These are phyloP conservation scores for Liopterus haemorrhoidalis DNA, from an alignment of 2,888 invertebrate genomes.

Conservation along the genomic window DNA sequence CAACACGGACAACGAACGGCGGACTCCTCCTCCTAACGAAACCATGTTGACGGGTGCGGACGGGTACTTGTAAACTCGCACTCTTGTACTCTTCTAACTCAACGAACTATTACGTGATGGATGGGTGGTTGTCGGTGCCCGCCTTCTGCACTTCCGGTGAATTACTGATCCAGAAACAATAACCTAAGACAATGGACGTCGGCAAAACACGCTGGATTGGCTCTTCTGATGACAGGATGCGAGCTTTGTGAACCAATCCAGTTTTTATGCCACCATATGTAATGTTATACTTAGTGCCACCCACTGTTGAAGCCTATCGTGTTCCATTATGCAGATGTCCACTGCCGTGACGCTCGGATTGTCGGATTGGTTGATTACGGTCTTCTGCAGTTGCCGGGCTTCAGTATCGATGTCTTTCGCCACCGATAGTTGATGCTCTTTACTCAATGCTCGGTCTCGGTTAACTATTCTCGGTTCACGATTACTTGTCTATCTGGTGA, in stretches of 20 bases:
- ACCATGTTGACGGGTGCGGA: too few relatives aligned
- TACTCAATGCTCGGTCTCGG: too few relatives aligned
- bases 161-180: conserved; percentile 21
- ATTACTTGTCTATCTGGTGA: too few relatives aligned
- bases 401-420: too few relatives aligned
- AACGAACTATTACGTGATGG: neutral
- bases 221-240: conserved; percentile 6
- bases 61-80: neutral
- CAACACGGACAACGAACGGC: too few relatives aligned
- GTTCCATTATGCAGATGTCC: conserved; percentile 32
- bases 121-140: conserved; percentile 13
- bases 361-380: too few relatives aligned
- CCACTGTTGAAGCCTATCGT: conserved; percentile 27
- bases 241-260: conserved; percentile 11
- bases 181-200: conserved; percentile 5
- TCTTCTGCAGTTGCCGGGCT: too few relatives aligned
- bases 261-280: conserved; percentile 14
- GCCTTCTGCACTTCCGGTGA: conserved; percentile 20
- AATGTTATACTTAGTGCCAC: conserved; percentile 12
- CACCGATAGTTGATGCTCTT: too few relatives aligned
- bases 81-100: neutral
- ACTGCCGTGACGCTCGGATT: conserved; percentile 18
- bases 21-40: too few relatives aligned
- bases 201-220: conserved; percentile 13
- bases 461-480: too few relatives aligned